Evolutionary conservation across 2,113 vertebrate genomes (phyloP).

Genomic region (Procavia capensis): DNA sequence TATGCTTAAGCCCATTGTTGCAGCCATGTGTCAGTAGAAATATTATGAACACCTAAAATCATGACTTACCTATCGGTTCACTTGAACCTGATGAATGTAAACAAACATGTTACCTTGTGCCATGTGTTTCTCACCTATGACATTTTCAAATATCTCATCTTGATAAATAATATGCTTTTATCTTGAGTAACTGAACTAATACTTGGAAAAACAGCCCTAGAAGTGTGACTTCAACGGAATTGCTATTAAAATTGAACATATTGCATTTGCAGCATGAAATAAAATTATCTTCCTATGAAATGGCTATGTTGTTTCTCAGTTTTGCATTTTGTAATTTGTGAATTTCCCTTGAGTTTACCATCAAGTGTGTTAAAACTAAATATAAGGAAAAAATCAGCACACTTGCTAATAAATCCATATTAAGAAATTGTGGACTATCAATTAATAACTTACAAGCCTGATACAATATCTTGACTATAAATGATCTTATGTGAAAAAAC

Average conservation of each 20-base stretch:
- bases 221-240: constrained; percentile 53
- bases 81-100: constrained; percentile 44
- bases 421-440: background rate
- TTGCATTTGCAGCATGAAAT: constrained; percentile 33
- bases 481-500: constrained; percentile 4
- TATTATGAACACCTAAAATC: background rate
- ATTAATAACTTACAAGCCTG: background rate
- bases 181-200: constrained; percentile 39
- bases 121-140: constrained; percentile 49
- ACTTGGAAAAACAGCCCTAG: constrained; percentile 58
- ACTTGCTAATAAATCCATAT: background rate
- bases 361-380: constrained; percentile 48
- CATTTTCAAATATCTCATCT: constrained; percentile 35
- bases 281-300: constrained; percentile 51
- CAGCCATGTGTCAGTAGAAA: no score
- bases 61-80: background rate
- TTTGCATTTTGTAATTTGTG: constrained; percentile 6
- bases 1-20: no score
- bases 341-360: background rate
- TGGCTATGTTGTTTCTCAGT: background rate
- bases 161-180: constrained; percentile 45
- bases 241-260: constrained; percentile 53
- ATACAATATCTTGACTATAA: background rate
- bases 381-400: background rate
- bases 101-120: constrained; percentile 18